These are phyloP conservation scores for Gavia stellata DNA, from an alignment of 2,113 vertebrate species.

Conservation along the genomic window DNA sequence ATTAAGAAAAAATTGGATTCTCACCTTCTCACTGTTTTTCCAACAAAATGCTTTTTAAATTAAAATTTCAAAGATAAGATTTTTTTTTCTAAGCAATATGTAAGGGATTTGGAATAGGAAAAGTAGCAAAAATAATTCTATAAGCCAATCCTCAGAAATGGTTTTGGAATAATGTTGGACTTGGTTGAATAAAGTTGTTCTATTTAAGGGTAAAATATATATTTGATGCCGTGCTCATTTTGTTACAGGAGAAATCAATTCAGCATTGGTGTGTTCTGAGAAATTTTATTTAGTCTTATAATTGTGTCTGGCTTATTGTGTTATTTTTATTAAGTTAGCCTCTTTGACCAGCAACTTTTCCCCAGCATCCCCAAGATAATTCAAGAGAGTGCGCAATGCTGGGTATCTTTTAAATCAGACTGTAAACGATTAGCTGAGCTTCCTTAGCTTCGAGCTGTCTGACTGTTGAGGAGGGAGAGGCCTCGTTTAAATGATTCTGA, in stretches of 20 bases:
- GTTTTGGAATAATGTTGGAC: background rate
- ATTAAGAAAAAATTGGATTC: background rate
- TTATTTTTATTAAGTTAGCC: background rate
- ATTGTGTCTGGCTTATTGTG: background rate
- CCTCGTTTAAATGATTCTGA: background rate
- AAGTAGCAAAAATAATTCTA: background rate
- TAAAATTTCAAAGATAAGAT: background rate
- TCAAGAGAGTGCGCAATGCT: background rate
- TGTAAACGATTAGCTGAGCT: background rate
- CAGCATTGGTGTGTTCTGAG: background rate
- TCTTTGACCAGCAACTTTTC: background rate
- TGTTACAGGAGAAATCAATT: background rate
- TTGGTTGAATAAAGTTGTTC: conserved; percentile 40
- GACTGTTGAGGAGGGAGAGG: background rate
- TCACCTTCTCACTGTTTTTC: background rate
- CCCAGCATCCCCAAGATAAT: background rate
- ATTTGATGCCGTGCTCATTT: background rate
- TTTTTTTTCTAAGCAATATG: background rate
- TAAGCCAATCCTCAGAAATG: background rate
- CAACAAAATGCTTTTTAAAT: background rate
- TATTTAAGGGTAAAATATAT: background rate
- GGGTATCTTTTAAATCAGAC: background rate
- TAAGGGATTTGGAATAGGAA: background rate
- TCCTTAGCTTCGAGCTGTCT: background rate
- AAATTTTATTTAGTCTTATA: no score